Base-by-base conservation (phyloP, 2,888 invertebrate genomes). In the Tanytarsus gracilentus region DNA sequence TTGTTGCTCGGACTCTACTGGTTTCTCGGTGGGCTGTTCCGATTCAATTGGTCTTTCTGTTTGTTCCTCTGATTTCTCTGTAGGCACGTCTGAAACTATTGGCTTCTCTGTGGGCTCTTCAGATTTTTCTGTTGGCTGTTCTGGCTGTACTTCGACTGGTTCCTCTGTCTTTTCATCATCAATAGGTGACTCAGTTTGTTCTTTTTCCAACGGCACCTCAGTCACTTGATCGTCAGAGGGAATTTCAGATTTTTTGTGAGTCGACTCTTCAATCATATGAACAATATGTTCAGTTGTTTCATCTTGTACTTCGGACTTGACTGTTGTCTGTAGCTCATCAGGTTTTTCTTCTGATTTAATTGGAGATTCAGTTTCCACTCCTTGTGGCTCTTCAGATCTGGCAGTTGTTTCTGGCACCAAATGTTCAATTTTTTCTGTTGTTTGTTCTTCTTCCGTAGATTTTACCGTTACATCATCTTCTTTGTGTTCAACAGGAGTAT, bases 21-120 rank as follows among this genome's bases (percentile, higher is more conserved):
- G 62, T 26, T 62, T 49, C 9, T 44, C 39, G n/a, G 61, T 60
- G 4, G 62, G 30, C 23, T 64, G 64, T n/a, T 40, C 40, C 7
- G 11, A 7, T 21, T 65, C 63, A 44, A 55, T 40, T 44, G 61
- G 48, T 61, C n/a, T n/a, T n/a, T n/a, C n/a, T n/a, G n/a, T n/a
- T n/a, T n/a, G n/a, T 27, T 30, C 18, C 52, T 9, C 29, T 6
- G 8, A 11, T 18, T 16, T 18, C 23, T 9, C 50, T 25, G 6
- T 7, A 8, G 18, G 7, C 23, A 8, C 23, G 7, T 44, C 8
- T 44, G 44, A 21, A 6, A 18, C 44, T 44, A 21, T 21, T 44
- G 44, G 44, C 4, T 18, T 16, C 5, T 44, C 5, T 7, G 16
- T 1, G 11, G 44, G 1, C 11, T 16, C 21, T 14, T 18, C 44